Percentiles rank a stretch among this genome's conserved stretches.
These are phyloP conservation scores for Ips typographus DNA, from an alignment of 1,140 invertebrate genomes.

Conservation along the genomic window DNA sequence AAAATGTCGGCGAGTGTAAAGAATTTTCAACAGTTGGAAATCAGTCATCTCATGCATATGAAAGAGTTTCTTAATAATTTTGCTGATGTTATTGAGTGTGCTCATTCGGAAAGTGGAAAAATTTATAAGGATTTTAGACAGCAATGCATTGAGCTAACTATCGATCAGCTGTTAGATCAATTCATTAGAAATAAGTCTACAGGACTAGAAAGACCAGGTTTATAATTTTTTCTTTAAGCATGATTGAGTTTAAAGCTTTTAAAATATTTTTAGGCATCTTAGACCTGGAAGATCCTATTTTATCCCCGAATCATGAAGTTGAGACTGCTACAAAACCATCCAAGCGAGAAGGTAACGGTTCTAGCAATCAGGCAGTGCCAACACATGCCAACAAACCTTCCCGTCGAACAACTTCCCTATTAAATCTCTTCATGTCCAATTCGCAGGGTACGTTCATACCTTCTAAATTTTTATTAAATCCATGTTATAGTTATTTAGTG, in stretches of 20 bases:
- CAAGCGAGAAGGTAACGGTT: slow-evolving; percentile 60
- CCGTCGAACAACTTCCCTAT: slow-evolving; percentile 87
- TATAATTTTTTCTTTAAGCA: slow-evolving; percentile 22
- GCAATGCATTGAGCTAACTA: slow-evolving; percentile 87
- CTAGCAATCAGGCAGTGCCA: slow-evolving; percentile 51
- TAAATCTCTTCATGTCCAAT: slow-evolving; percentile 93
- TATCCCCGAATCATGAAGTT: slow-evolving; percentile 44
- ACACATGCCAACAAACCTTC: slow-evolving; percentile 75
- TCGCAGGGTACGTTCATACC: slow-evolving; percentile 74
- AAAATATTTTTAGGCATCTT: slow-evolving; percentile 36
- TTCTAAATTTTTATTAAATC: slow-evolving; percentile 7
- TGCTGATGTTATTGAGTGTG: slow-evolving; percentile 82
- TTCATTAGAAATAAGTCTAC: slow-evolving; percentile 90
- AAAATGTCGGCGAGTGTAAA: slow-evolving; percentile 93
- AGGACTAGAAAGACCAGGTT: slow-evolving; percentile 88
- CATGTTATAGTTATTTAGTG: no score
- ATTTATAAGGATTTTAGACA: slow-evolving; percentile 88
- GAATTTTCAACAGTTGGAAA: slow-evolving; percentile 94
- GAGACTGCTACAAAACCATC: slow-evolving; percentile 40
- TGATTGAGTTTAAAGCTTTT: no score
- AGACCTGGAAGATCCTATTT: slow-evolving; percentile 57
- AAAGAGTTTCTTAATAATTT: slow-evolving; percentile 92
- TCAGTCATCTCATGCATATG: slow-evolving; percentile 90
- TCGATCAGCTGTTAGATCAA: slow-evolving; percentile 87
- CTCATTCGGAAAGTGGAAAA: slow-evolving; percentile 86